Evolutionary conservation across 1,140 invertebrate species (phyloP).

Genomic region (Magallana gigas): DNA sequence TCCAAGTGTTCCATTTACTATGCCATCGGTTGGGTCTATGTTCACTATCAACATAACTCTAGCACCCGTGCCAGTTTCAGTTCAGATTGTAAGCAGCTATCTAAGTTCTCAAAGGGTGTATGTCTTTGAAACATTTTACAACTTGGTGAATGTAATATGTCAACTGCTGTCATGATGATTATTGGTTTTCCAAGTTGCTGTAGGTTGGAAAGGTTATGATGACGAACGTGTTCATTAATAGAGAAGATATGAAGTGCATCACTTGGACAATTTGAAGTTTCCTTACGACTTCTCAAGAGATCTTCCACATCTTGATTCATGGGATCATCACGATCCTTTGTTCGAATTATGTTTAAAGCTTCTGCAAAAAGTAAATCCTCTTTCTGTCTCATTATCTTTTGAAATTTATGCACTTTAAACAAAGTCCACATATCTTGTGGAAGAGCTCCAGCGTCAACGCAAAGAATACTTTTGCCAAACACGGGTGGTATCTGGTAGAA

Average conservation of each 20-base stretch:
- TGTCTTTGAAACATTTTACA: conserved; percentile 42
- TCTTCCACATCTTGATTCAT: conserved; percentile 36
- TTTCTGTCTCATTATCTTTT: conserved; percentile 57
- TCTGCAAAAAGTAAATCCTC: conserved; percentile 52
- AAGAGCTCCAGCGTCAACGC: conserved; percentile 30
- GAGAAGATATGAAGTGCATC: conserved; percentile 47
- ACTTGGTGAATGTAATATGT: neutral
- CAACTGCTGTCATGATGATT: conserved; percentile 27
- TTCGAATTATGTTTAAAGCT: conserved; percentile 44
- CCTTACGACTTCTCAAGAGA: conserved; percentile 8
- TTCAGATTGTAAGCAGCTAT: conserved; percentile 1
- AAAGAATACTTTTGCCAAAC: conserved; percentile 14
- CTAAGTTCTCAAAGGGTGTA: conserved; percentile 8
- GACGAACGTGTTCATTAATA: conserved; percentile 39
- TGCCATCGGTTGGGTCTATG: conserved; percentile 52
- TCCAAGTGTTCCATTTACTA: conserved; percentile 57
- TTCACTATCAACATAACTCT: conserved; percentile 59
- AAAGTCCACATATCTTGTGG: conserved; percentile 10
- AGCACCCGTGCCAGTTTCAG: conserved; percentile 30
- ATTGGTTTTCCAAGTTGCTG: conserved; percentile 10
- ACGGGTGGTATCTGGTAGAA: conserved; percentile 61
- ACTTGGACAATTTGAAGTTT: neutral
- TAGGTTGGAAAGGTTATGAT: conserved; percentile 38
- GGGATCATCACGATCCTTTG: neutral
- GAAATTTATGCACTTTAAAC: conserved; percentile 22